Evolutionary conservation across 1,140 invertebrate species (phyloP), one percentile per base, ranked within the genome.

Genomic region (Ceratina japonica): DNA sequence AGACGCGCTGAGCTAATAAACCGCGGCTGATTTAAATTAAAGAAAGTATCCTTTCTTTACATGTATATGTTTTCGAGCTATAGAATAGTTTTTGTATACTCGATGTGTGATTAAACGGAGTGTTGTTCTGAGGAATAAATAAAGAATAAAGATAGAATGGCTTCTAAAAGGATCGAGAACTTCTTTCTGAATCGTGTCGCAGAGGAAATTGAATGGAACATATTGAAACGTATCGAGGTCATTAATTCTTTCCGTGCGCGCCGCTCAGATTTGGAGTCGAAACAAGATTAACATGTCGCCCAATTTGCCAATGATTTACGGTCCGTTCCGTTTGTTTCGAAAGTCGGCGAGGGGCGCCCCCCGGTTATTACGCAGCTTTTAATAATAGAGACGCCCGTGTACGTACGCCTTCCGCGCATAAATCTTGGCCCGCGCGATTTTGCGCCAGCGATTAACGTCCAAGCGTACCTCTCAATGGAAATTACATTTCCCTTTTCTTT

Each of bases 311-410:
- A 85, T 88, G 88, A 89, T 89, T 89, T 88, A 89, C 85, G 88
- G 78, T 80, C 37, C 83, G 84, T 73, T 87, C 65, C 86, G 82
- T 88, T 75, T 84, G 85, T 56, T 44, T 81, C 70, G 82, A 79
- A 69, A 83, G 75, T 51, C 79, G 77, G 85, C 83, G 84, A 79
- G 87, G 81, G 84, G 78, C 68, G 82, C 83, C 70, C 83, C 54
- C 77, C 82, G 84, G 87, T 89, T 89, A 89, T 89, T 89, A 89
- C 88, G 82, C 85, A 86, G 88, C 87, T 85, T 89, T 89, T 88
- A 89, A 89, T 89, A 89, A 89, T 88, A 89, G 88, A 89, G 87
- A 89, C 84, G 85, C 87, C 83, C 79, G 80, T 81, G 81, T 87
- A 88, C 79, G 80, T 77, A 85, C 81, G 84, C 86, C 88, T 86